These are phyloP conservation scores for Aspidapion aeneum DNA, from an alignment of 2,888 invertebrate species.

Conservation along the genomic window DNA sequence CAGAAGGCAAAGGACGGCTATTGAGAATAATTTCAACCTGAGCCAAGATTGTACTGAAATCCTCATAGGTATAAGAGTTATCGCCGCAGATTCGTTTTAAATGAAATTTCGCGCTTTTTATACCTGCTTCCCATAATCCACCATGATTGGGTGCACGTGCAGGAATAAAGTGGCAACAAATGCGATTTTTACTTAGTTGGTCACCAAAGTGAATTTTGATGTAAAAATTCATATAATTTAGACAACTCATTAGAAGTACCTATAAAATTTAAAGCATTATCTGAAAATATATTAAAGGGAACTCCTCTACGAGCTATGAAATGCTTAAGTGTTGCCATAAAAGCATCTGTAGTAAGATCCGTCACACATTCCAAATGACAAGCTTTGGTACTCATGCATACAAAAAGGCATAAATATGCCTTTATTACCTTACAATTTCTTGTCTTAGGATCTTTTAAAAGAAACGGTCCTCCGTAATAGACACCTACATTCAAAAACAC, in stretches of 20 bases:
- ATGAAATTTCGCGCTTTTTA: slow-evolving; percentile 19
- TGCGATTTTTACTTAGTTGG: background rate
- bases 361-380: slow-evolving; percentile 7
- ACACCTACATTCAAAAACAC: slow-evolving; percentile 6
- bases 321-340: background rate
- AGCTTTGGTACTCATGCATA: slow-evolving; percentile 19
- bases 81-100: slow-evolving; percentile 17
- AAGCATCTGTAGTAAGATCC: background rate
- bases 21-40: slow-evolving; percentile 29
- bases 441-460: slow-evolving; percentile 14
- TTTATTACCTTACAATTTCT: slow-evolving; percentile 22
- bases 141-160: slow-evolving; percentile 26
- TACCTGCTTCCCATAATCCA: slow-evolving; percentile 27
- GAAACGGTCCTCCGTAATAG: slow-evolving; percentile 10
- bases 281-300: background rate
- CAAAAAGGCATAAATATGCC: slow-evolving; percentile 26
- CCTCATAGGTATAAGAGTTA: slow-evolving; percentile 16
- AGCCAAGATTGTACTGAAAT: slow-evolving; percentile 18
- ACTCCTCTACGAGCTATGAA: background rate
- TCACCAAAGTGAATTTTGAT: background rate
- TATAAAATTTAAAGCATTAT: background rate
- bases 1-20: slow-evolving; percentile 23
- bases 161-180: slow-evolving; percentile 32
- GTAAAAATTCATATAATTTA: background rate
- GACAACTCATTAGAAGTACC: background rate